Percentiles rank a stretch among this genome's conserved stretches.
Conservation (phyloP, 2,888 invertebrate species). For the Norana najaformis region DNA sequence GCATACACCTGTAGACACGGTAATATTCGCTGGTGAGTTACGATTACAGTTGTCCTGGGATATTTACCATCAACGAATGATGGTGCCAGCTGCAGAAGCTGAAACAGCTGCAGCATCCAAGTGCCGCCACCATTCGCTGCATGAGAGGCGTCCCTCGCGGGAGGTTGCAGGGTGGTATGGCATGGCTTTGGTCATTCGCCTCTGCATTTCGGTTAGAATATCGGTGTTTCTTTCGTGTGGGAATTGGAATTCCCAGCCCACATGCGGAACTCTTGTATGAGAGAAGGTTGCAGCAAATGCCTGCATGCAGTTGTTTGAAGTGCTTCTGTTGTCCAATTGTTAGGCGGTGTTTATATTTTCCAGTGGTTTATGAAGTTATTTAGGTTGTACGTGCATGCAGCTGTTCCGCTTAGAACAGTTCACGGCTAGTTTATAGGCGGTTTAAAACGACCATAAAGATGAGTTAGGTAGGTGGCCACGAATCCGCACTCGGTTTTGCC, state of each 20-base stretch:
- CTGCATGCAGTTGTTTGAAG: not conserved
- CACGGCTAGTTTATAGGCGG: not conserved
- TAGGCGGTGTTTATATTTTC: not conserved
- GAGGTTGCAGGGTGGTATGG: not conserved
- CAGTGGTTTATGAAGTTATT: slow-evolving; percentile 6
- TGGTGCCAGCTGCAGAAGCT: not conserved
- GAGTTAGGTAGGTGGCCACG: not conserved
- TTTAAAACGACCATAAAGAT: not conserved
- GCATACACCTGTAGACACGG: not conserved
- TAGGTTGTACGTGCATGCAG: not conserved
- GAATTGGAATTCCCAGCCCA: too few species aligned
- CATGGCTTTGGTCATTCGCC: not conserved
- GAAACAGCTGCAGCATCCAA: not conserved
- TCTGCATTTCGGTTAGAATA: not conserved
- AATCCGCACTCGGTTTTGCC: not conserved
- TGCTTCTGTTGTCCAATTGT: not conserved
- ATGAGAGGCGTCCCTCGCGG: not conserved
- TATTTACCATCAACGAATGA: not conserved
- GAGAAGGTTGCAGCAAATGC: not conserved
- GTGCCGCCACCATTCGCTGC: not conserved
- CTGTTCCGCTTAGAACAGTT: not conserved
- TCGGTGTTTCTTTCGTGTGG: not conserved
- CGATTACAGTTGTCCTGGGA: not conserved
- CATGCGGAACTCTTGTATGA: too few species aligned
- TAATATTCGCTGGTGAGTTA: not conserved